Evolutionary conservation across 1,140 invertebrate species (phyloP), one percentile per base, ranked within the genome.

Genomic region (Cyrtorhinus lividipennis): DNA sequence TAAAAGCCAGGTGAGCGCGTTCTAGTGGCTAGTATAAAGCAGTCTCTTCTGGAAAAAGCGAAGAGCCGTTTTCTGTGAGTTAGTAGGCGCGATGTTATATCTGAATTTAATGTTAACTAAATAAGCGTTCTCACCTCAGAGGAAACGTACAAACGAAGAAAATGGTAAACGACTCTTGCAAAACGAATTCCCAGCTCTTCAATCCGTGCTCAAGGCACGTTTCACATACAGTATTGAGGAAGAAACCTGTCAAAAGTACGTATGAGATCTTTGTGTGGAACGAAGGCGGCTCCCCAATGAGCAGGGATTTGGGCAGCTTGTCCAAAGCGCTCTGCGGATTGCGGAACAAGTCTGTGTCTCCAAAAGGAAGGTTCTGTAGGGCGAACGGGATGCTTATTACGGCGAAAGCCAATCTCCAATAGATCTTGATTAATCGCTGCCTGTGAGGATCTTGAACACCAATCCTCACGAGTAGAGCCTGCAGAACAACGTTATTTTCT

Each of bases 71-170:
- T n/a, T n/a, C n/a, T n/a, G n/a, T n/a, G n/a, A n/a, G n/a, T n/a
- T n/a, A n/a, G n/a, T n/a, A n/a, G n/a, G n/a, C n/a, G n/a, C n/a
- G n/a, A n/a, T n/a, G n/a, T n/a, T n/a, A n/a, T n/a, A n/a, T n/a
- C n/a, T n/a, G n/a, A n/a, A n/a, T n/a, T n/a, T n/a, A n/a, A n/a
- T n/a, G n/a, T n/a, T n/a, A n/a, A 38, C 30, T 26, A 22, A 13
- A 56, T n/a, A n/a, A n/a, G n/a, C n/a, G n/a, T n/a, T n/a, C n/a
- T 25, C 30, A 63, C 56, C 56, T 58, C 23, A 63, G 25, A n/a
- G 62, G 62, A 18, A 58, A 63, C 1, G 62, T 63, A 22, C 48
- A 18, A 22, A 63, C 59, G 20, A 63, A 63, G 38, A 63, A 63
- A 23, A 63, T 38, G 18, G 46, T 30, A n/a, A 63, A 25, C 13